Base-by-base conservation (phyloP, 2,797 vertebrate species). In the Acrocephalus scirpaceus region DNA sequence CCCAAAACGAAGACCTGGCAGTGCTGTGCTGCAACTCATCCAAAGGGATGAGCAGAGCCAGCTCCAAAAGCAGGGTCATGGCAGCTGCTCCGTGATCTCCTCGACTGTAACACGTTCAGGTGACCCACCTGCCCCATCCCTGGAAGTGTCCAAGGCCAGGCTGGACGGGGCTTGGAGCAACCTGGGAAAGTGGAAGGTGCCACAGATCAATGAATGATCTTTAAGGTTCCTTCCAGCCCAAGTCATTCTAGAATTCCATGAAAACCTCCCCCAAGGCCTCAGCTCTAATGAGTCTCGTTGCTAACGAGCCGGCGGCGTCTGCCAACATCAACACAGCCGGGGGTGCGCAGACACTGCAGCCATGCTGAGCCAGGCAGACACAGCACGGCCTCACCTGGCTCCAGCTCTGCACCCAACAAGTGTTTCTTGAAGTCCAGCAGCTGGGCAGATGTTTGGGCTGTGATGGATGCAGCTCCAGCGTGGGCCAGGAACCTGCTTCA, bases 251-350 rank as follows among this genome's bases (percentile, higher is more conserved):
- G 30, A 25, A 36, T 48, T 54, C 56, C 30, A 8, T 36, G 62
- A 8, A 48, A 32, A 14, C 23, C 1, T 21, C 70, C 48, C 32
- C 62, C 42, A 48, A 16, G 62, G 86, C 62, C 19, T 9, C 62
- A 48, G 42, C 5, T 27, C 53, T 58, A 50, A 75, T 0, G 34
- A 71, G 56, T 4, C 38, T 42, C 8, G 0, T 30, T 10, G 44
- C 58, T 36, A 45, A 76, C 1, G n/a, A 77, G 71, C 0, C 5
- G 1, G 1, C 5, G 1, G 1, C 7, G 32, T 27, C 58, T 36
- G 25, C n/a, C 60, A 38, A 9, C 18, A 15, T 5, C 19, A 0
- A 3, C 61, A 6, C 16, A 2, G 7, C 42, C 25, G 7, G 42
- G 36, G 72, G 19, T 23, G 66, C 2, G 1, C 23, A 44, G 81